Percentiles rank a stretch among this genome's conserved stretches.
phyloP scores from a whole-genome alignment of 2,888 invertebrate genomes.

The Sinopyrophorus schimmeli region DNA sequence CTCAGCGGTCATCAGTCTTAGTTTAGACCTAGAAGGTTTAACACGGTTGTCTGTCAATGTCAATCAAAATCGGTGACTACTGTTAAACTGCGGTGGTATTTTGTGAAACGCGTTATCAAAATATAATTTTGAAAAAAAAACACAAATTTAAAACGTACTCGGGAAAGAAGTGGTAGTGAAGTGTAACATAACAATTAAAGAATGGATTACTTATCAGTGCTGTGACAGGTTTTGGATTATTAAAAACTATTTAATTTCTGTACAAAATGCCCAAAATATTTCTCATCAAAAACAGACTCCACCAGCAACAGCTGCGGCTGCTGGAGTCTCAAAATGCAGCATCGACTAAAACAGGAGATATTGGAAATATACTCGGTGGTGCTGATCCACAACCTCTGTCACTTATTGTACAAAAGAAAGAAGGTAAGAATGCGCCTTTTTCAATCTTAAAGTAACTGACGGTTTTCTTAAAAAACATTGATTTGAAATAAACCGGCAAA shows the following conservation, averaged over 20 bases:
- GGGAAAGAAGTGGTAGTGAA: slow-evolving; percentile 14
- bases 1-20: slow-evolving; percentile 57
- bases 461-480: no score
- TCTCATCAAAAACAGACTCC: slow-evolving; percentile 86
- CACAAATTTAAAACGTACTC: background rate
- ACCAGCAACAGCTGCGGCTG: slow-evolving; percentile 85
- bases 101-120: background rate
- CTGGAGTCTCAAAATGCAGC: slow-evolving; percentile 81
- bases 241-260: slow-evolving; percentile 11
- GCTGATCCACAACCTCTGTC: slow-evolving; percentile 61
- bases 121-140: background rate
- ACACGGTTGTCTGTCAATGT: slow-evolving; percentile 39
- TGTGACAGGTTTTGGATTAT: slow-evolving; percentile 26
- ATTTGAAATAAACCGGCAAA: no score
- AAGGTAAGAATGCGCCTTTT: slow-evolving; percentile 51
- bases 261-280: slow-evolving; percentile 88
- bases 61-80: slow-evolving; percentile 18
- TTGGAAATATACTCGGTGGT: slow-evolving; percentile 52
- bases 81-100: slow-evolving; percentile 10
- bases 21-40: slow-evolving; percentile 48
- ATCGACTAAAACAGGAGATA: slow-evolving; percentile 56
- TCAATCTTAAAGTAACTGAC: no score
- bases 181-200: slow-evolving; percentile 8
- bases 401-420: slow-evolving; percentile 60
- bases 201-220: slow-evolving; percentile 27